Conservation (phyloP, 2,113 vertebrate genomes). For the Megaceryle maxima region DNA sequence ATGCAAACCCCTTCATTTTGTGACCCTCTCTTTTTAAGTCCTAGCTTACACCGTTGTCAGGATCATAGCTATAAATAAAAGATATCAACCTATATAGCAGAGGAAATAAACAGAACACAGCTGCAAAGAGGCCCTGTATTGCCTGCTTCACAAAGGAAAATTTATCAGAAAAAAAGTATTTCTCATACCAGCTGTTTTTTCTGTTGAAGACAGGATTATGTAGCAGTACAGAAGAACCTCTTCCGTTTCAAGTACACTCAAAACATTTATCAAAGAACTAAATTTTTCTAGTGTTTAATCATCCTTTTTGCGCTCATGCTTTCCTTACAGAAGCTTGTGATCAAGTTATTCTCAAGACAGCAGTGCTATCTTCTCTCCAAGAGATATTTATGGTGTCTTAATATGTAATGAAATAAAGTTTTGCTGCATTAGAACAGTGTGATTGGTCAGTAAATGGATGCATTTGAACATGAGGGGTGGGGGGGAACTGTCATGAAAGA, state of each 20-base stretch:
- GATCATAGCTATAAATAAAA: not conserved
- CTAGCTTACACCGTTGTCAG: not conserved
- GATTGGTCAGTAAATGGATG: not conserved
- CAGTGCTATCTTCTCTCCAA: not conserved
- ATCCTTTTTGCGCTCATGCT: not conserved
- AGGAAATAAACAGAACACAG: not conserved
- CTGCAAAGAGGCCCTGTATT: not conserved
- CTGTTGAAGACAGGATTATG: not conserved
- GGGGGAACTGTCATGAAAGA: not conserved
- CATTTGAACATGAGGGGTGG: not conserved
- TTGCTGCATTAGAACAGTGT: not conserved
- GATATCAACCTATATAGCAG: not conserved
- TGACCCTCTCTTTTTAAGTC: not conserved
- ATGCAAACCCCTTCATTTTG: not conserved
- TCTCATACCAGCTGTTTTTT: not conserved
- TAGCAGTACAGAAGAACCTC: not conserved
- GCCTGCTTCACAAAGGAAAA: not conserved
- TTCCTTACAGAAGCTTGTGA: not conserved
- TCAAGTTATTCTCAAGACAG: not conserved
- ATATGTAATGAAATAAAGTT: not conserved
- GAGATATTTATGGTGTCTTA: not conserved
- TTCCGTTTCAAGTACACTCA: not conserved
- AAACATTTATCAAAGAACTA: not conserved
- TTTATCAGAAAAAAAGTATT: not conserved
- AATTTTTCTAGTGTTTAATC: not conserved